Base-by-base conservation (phyloP, 2,888 invertebrate genomes). In the Chirona hameri region DNA sequence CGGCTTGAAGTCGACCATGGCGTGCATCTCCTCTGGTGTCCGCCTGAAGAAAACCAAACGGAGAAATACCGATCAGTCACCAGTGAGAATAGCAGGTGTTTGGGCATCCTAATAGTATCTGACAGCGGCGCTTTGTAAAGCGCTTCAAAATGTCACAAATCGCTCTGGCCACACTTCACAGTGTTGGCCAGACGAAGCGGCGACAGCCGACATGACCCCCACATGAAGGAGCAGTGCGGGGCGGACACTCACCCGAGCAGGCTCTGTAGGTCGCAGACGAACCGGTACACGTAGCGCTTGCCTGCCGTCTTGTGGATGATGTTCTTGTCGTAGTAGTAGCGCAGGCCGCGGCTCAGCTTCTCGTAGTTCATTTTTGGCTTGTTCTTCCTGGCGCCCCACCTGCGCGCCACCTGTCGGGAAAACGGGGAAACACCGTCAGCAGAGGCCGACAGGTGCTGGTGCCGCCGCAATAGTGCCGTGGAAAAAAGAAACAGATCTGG, bases 311-410 rank as follows among this genome's bases (percentile, higher is more conserved):
- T 99, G 90, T 98, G 98, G 86, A 99, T 99, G 87, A 99, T 99
- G 89, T 98, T 98, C 89, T 99, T 99, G 90, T 99, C 98, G 88
- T 99, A 99, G 88, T 99, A 99, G 89, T 99, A 99, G 84, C 98
- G 94, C 80, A 99, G 91, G 65, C 98, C 98, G 82, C 98, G 93
- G 85, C 96, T 97, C 86, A 99, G 90, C 88, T 99, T 99, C 90
- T 99, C 98, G 88, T 99, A 99, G 90, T 98, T 99, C 98, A 99
- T 99, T 90, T 97, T 97, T 86, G 97, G 97, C 89, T 97, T 97
- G 89, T 97, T 97, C 89, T 97, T 97, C 83, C 97, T 92, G 85
- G 96, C 93, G 82, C 97, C 97, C 97, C 97, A 97, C 86, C 96
- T 93, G 86, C 96, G 91, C 5, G 97, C 97, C 21, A 85, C 85